These are phyloP conservation scores for Halocynthia roretzi DNA, from an alignment of 23 tunicate genomes.

Conservation along the genomic window DNA sequence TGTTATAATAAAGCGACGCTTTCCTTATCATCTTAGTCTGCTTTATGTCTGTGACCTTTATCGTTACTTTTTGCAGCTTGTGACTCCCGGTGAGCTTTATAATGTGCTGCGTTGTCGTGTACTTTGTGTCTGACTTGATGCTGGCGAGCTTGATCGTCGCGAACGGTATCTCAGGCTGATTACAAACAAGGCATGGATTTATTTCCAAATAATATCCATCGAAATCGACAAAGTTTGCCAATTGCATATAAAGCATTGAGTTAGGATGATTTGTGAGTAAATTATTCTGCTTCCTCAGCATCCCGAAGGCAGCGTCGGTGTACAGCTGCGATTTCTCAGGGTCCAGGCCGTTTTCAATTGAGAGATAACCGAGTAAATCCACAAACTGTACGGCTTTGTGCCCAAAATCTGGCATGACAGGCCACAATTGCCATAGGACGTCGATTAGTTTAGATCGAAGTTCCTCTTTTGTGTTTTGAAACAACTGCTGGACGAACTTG, in stretches of 20 bases:
- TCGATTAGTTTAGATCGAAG: slow-evolving; percentile 36
- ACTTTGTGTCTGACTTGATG: slow-evolving; percentile 61
- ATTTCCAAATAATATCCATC: slow-evolving; percentile 91
- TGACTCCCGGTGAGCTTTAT: slow-evolving; percentile 75
- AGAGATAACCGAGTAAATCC: slow-evolving; percentile 80
- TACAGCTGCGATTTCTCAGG: slow-evolving; percentile 25
- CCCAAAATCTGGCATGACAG: slow-evolving; percentile 52
- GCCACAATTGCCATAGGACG: slow-evolving; percentile 75
- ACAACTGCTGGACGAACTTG: slow-evolving; percentile 45
- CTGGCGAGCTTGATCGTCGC: slow-evolving; percentile 59
- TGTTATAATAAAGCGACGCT: slow-evolving; percentile 82
- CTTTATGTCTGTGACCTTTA: slow-evolving; percentile 81
- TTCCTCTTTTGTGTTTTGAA: slow-evolving; percentile 41
- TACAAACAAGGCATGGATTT: slow-evolving; percentile 92
- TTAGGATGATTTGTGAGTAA: slow-evolving; percentile 72
- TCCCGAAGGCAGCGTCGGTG: slow-evolving; percentile 44
- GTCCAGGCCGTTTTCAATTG: slow-evolving; percentile 46
- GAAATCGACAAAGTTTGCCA: slow-evolving; percentile 77
- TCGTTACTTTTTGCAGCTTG: slow-evolving; percentile 59
- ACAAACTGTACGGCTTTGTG: slow-evolving; percentile 78
- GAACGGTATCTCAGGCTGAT: slow-evolving; percentile 66
- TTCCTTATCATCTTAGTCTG: slow-evolving; percentile 89
- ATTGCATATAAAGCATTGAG: slow-evolving; percentile 73
- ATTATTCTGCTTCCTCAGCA: slow-evolving; percentile 46
- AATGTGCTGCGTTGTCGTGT: slow-evolving; percentile 88